Evolutionary conservation across 53 echinoderm and acorn worm species (phyloP).

Genomic region (Patiria pectinifera): DNA sequence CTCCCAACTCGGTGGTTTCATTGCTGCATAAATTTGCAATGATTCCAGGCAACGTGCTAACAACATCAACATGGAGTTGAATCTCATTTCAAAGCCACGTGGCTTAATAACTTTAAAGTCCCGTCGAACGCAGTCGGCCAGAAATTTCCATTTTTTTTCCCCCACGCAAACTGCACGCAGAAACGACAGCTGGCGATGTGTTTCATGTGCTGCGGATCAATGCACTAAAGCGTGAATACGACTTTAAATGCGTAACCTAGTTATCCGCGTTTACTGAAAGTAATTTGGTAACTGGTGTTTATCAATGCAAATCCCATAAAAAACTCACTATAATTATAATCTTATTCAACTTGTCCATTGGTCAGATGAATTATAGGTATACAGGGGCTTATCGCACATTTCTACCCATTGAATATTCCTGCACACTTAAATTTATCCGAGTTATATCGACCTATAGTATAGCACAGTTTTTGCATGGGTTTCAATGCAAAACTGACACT

Average conservation of each 20-base stretch:
- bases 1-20: too few relatives aligned
- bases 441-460: too few relatives aligned
- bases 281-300: background rate
- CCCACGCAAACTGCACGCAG: background rate
- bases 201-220: background rate
- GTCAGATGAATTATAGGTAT: too few relatives aligned
- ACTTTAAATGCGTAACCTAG: background rate
- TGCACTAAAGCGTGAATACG: background rate
- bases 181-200: conserved; percentile 28
- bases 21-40: too few relatives aligned
- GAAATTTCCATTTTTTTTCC: background rate
- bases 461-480: too few relatives aligned
- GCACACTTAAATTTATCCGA: too few relatives aligned
- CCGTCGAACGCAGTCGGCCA: background rate
- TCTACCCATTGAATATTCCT: too few relatives aligned
- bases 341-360: too few relatives aligned
- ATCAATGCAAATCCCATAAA: background rate
- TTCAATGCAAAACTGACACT: too few relatives aligned
- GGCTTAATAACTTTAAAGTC: background rate
- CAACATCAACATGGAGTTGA: background rate
- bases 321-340: too few relatives aligned
- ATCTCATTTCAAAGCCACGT: background rate
- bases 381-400: too few relatives aligned
- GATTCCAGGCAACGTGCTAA: background rate
- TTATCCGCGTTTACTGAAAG: background rate